phyloP scores from a whole-genome alignment of 1,140 invertebrate species.

The Anoplolepis gracilipes region DNA sequence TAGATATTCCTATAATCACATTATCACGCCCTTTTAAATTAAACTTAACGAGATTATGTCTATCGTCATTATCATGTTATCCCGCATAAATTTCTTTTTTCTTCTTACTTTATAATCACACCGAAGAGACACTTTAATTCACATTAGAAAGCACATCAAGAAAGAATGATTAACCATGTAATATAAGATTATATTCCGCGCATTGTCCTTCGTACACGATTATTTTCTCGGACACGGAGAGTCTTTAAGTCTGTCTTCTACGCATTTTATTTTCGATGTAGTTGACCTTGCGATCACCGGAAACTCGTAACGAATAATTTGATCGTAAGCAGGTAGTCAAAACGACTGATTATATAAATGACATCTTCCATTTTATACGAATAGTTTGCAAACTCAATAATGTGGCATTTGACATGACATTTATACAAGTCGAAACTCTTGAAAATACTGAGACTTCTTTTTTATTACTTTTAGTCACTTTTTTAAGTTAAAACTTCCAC shows the following conservation, averaged over 20 bases:
- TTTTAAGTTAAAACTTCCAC: not conserved
- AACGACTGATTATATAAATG: not conserved
- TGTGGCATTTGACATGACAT: not conserved
- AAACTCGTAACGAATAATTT: conserved; percentile 4
- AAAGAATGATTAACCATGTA: not conserved
- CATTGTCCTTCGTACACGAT: conserved; percentile 34
- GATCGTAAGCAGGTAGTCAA: not conserved
- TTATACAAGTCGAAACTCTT: not conserved
- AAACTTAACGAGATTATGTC: not conserved
- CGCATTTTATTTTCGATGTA: not conserved
- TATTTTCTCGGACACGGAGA: not conserved
- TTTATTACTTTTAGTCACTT: not conserved
- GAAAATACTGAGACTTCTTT: not conserved
- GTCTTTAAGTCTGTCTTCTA: not conserved
- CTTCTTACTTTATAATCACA: not conserved
- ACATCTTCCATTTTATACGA: not conserved
- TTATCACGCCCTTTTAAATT: not conserved
- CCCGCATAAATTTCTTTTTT: not conserved
- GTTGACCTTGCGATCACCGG: not conserved
- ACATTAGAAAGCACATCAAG: not conserved
- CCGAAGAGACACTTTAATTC: not conserved
- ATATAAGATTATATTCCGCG: conserved; percentile 24
- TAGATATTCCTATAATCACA: not conserved
- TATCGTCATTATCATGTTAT: not conserved
- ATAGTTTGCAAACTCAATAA: not conserved